Conservation (phyloP, 2,113 vertebrate species). For the Brachypodius melanocephalos region DNA sequence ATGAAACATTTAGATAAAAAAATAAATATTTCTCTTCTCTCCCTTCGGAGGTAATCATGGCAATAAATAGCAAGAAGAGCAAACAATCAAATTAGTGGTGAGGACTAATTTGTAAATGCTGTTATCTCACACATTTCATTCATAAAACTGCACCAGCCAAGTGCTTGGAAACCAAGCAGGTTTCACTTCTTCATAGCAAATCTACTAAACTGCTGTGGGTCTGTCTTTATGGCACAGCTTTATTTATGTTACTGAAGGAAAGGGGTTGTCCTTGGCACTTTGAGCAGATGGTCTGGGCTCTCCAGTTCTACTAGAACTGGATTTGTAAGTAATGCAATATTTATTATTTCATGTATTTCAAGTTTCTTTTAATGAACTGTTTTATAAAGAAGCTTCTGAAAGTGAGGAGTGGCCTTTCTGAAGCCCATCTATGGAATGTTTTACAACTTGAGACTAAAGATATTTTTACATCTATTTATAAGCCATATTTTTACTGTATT, state of each 20-base stretch:
- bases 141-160: background rate
- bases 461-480: background rate
- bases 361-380: background rate
- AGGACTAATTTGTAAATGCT: background rate
- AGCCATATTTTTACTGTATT: background rate
- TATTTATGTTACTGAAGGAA: background rate
- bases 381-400: slow-evolving; percentile 33
- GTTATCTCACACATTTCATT: background rate
- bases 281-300: slow-evolving; percentile 43
- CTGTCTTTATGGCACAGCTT: background rate
- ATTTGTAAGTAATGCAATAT: slow-evolving; percentile 3
- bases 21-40: background rate
- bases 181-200: background rate
- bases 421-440: background rate
- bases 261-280: background rate
- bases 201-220: background rate
- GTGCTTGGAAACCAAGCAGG: background rate
- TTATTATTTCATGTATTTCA: background rate
- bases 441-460: background rate
- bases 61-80: background rate
- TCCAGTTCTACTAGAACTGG: slow-evolving; percentile 19
- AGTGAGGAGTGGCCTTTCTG: background rate
- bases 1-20: background rate
- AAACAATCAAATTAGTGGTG: background rate
- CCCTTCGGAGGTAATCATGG: background rate